These are phyloP conservation scores for Pseudoips prasinana DNA, from an alignment of 2,888 invertebrate species.

Conservation along the genomic window DNA sequence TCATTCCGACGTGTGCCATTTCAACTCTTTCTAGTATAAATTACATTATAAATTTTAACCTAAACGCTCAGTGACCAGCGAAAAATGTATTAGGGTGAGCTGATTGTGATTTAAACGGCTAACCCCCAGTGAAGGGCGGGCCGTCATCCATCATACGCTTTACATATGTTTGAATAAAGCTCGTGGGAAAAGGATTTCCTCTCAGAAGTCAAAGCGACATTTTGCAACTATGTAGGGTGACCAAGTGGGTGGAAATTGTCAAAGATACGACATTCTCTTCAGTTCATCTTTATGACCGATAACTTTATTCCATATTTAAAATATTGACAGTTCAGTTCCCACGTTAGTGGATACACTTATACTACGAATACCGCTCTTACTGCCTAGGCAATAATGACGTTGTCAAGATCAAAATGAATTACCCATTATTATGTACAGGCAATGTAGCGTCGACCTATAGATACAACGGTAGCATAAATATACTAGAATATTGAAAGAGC, in stretches of 20 bases:
- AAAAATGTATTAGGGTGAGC: conserved; percentile 67
- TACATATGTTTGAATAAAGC: conserved; percentile 83
- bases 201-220: conserved; percentile 75
- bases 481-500: too few relatives aligned
- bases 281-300: too few relatives aligned
- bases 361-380: too few relatives aligned
- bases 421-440: too few relatives aligned
- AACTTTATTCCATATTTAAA: too few relatives aligned
- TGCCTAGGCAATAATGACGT: too few relatives aligned
- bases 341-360: too few relatives aligned
- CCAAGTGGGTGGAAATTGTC: conserved; percentile 24
- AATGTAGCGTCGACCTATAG: too few relatives aligned
- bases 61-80: conserved; percentile 68
- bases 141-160: conserved; percentile 82
- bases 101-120: conserved; percentile 78
- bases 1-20: conserved; percentile 71
- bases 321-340: too few relatives aligned
- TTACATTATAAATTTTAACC: conserved; percentile 75
- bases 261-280: too few relatives aligned
- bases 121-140: conserved; percentile 66
- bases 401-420: too few relatives aligned
- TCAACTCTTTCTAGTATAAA: conserved; percentile 67
- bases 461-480: too few relatives aligned
- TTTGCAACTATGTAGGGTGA: conserved; percentile 58
- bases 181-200: conserved; percentile 83